These are phyloP conservation scores for Triops cancriformis DNA, from an alignment of 1,140 invertebrate species.

Conservation along the genomic window DNA sequence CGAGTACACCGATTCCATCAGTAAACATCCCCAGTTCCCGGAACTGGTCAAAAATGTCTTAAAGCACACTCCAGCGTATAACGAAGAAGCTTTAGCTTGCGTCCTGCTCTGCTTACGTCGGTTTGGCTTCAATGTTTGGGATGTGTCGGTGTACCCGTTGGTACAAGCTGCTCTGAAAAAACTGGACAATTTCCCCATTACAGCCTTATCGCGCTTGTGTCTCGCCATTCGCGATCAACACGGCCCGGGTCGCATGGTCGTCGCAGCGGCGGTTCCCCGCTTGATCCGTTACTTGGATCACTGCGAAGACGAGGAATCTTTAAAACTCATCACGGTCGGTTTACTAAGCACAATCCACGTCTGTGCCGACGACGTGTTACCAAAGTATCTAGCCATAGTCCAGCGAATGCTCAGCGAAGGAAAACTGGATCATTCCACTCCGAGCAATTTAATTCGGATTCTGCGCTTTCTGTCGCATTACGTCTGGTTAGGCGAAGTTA, in stretches of 20 bases:
- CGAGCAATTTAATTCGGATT: neutral
- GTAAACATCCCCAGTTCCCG: constrained; percentile 28
- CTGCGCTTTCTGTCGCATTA: neutral
- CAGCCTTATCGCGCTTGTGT: constrained; percentile 29
- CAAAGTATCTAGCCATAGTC: constrained; percentile 16
- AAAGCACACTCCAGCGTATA: constrained; percentile 21
- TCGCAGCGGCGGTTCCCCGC: constrained; percentile 27
- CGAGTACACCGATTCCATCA: constrained; percentile 16
- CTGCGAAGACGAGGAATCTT: constrained; percentile 25
- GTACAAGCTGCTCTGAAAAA: constrained; percentile 27
- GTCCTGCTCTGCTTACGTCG: constrained; percentile 28
- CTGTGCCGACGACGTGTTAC: constrained; percentile 12
- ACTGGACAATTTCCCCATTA: constrained; percentile 23
- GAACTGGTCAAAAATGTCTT: constrained; percentile 25
- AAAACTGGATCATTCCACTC: neutral
- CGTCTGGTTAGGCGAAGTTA: neutral
- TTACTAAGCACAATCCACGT: constrained; percentile 18
- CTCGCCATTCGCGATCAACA: constrained; percentile 25
- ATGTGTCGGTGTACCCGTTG: constrained; percentile 19
- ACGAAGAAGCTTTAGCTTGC: constrained; percentile 30
- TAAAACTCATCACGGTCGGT: constrained; percentile 28
- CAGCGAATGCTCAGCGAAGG: neutral
- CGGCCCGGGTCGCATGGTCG: constrained; percentile 25
- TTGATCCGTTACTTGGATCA: constrained; percentile 17
- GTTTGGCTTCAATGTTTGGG: constrained; percentile 25